phyloP scores from a whole-genome alignment of 2,888 invertebrate genomes.

The Campopleginae sp. region DNA sequence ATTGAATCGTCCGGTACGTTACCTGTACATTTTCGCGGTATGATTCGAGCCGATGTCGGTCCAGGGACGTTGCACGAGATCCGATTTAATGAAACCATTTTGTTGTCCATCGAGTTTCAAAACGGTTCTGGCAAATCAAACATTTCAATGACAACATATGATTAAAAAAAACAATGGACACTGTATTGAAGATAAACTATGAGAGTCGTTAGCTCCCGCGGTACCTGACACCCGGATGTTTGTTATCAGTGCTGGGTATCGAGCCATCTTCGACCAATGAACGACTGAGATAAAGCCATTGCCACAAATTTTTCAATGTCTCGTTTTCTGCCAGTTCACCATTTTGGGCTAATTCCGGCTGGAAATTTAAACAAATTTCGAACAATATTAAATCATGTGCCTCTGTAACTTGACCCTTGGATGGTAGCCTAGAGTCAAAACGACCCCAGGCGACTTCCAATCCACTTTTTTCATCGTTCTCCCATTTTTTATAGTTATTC shows the following conservation, averaged over 20 bases:
- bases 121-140: constrained; percentile 81
- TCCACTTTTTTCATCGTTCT: too few species aligned
- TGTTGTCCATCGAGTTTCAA: constrained; percentile 85
- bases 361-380: constrained; percentile 70
- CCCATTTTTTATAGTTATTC: too few species aligned
- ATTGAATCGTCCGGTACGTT: constrained; percentile 55
- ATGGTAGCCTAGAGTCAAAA: too few species aligned
- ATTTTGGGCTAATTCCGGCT: constrained; percentile 92
- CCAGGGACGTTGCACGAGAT: constrained; percentile 87
- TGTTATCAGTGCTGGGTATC: constrained; percentile 86
- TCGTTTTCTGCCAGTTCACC: constrained; percentile 91
- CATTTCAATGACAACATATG: not conserved
- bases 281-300: constrained; percentile 91
- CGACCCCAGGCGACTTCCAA: too few species aligned
- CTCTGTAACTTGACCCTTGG: not conserved
- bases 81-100: constrained; percentile 86
- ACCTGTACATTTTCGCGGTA: constrained; percentile 86
- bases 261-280: constrained; percentile 89
- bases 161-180: not conserved
- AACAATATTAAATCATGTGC: not conserved
- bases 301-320: constrained; percentile 92
- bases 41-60: constrained; percentile 87
- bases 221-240: constrained; percentile 87
- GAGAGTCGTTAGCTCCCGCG: not conserved
- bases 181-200: not conserved